Evolutionary conservation across 2,888 invertebrate genomes (phyloP).

Genomic region (Acronicta aceris): DNA sequence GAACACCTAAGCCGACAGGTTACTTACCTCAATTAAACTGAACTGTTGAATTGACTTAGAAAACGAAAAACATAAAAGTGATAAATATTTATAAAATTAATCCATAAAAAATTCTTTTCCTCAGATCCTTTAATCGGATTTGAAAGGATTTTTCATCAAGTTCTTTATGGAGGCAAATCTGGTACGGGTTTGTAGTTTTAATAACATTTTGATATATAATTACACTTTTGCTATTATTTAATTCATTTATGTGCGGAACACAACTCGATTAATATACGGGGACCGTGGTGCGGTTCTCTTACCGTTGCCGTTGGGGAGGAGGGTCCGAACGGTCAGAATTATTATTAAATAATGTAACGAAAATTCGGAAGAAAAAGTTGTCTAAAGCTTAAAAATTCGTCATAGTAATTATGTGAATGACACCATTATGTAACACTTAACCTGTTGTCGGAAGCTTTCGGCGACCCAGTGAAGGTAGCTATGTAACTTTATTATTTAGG

Average conservation of each 20-base stretch:
- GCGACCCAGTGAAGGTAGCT: conserved; percentile 24
- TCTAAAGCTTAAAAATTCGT: conserved; percentile 21
- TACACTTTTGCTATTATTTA: neutral
- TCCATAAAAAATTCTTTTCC: too few species aligned
- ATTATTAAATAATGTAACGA: neutral
- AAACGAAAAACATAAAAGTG: too few species aligned
- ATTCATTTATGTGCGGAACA: neutral
- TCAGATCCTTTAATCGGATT: conserved; percentile 44
- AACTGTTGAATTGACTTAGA: too few species aligned
- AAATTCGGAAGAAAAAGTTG: conserved; percentile 27
- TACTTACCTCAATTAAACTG: neutral
- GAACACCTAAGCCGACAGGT: conserved; percentile 20
- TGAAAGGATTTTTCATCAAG: conserved; percentile 34
- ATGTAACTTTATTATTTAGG: conserved; percentile 28
- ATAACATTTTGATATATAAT: neutral
- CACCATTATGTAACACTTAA: conserved; percentile 26
- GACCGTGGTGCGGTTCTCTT: neutral
- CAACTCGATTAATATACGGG: neutral
- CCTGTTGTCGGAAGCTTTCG: conserved; percentile 28
- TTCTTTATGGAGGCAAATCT: conserved; percentile 33
- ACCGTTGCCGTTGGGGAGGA: neutral
- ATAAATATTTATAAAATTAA: too few species aligned
- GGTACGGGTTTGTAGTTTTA: conserved; percentile 27
- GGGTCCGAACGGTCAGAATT: neutral
- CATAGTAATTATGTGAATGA: conserved; percentile 44